These are phyloP conservation scores for Craterocephalus amniculus DNA, from an alignment of 2,797 vertebrate species.

Conservation along the genomic window DNA sequence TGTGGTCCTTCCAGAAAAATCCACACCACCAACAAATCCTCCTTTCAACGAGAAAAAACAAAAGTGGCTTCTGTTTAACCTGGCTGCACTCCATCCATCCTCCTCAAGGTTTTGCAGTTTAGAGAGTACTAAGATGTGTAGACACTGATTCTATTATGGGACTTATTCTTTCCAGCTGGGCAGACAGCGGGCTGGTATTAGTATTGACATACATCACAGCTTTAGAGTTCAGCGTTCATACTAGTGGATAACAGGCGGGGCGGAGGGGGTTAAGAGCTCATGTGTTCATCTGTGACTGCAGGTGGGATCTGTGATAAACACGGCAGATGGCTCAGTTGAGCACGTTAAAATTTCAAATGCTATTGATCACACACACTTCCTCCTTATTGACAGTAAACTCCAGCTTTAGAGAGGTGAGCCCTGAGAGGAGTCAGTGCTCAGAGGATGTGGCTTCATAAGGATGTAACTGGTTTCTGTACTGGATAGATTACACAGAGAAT, in stretches of 20 bases:
- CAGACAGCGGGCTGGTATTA: constrained; percentile 5
- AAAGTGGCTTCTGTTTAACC: neutral
- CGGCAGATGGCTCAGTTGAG: constrained; percentile 14
- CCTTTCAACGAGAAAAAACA: neutral
- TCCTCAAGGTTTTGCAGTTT: constrained; percentile 14
- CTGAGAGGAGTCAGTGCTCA: constrained; percentile 42
- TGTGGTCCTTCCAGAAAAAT: neutral
- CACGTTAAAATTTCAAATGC: constrained; percentile 28
- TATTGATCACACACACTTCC: constrained; percentile 24
- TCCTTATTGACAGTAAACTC: neutral
- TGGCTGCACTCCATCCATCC: constrained; percentile 3
- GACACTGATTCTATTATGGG: neutral
- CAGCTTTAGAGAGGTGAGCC: constrained; percentile 5
- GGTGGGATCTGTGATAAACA: constrained; percentile 32
- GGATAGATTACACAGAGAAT: constrained; percentile 22
- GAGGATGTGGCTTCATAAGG: constrained; percentile 46
- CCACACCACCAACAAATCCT: neutral
- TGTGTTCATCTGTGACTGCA: constrained; percentile 19
- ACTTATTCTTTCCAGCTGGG: constrained; percentile 6
- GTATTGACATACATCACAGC: constrained; percentile 18
- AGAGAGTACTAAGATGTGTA: constrained; percentile 4
- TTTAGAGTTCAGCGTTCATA: constrained; percentile 2
- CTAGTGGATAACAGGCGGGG: constrained; percentile 2
- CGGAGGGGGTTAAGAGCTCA: neutral
- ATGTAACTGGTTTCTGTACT: constrained; percentile 33